Evolutionary conservation across 23 tunicate species (phyloP), one percentile per base, ranked within the genome.

Genomic region (Halocynthia aurantium): DNA sequence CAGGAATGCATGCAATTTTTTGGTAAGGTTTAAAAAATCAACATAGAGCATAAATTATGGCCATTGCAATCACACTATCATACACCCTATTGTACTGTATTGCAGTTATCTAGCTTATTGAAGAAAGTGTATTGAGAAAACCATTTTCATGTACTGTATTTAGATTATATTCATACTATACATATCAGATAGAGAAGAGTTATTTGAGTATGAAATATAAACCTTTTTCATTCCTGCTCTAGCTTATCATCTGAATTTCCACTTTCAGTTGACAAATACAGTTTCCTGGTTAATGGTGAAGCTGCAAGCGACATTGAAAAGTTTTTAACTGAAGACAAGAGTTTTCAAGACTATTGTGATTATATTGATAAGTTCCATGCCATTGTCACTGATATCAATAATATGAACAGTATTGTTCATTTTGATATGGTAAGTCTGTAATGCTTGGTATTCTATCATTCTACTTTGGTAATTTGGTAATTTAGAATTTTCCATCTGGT

Each of bases 221-320:
- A 31, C 44, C 1, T 31, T 31, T 31, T 31, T 31, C 44, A 31
- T 31, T 31, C 44, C 44, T 31, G 1, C 44, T 31, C 44, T 1
- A 31, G 44, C 44, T 31, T 31, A 31, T 31, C 44, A 31, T 31
- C 44, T 4, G 4, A 31, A 0, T 31, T 31, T 31, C 44, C 44
- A 31, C 44, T 31, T 31, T 31, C 57, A 92, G 98, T 86, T 79
- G 82, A 86, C 21, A 85, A 86, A 55, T 92, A 92, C 92, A 92
- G 83, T 73, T 92, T 87, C 51, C 88, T 92, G 9, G 88, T 92
- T 0, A 92, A 92, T 52, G 98, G 98, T 9, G 98, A 92, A 63
- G 98, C 91, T 62, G 85, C 98, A 0, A 67, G 83, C 40, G 82
- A 67, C n/a, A 84, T 92, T 55, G 84, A 86, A 53, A 75, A 82